These are phyloP conservation scores for Pristionchus maxplancki DNA, from an alignment of 2,888 invertebrate genomes.

Conservation along the genomic window DNA sequence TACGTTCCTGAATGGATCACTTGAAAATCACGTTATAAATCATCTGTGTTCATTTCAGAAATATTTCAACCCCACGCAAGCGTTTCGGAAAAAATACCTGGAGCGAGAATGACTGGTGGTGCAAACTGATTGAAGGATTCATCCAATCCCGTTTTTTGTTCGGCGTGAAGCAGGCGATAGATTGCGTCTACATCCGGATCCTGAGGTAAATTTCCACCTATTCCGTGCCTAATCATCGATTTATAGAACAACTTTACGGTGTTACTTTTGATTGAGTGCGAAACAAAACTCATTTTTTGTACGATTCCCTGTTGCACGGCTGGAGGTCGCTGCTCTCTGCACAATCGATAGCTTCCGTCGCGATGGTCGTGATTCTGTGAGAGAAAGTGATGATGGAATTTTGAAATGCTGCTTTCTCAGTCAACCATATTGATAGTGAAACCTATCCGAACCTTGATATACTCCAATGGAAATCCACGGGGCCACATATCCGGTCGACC, in stretches of 20 bases:
- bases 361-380: neutral
- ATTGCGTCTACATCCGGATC: conserved; percentile 55
- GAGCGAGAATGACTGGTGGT: conserved; percentile 58
- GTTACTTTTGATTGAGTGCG: neutral
- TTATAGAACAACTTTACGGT: neutral
- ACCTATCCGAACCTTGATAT: neutral
- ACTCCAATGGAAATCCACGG: conserved; percentile 62
- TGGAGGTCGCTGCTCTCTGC: conserved; percentile 56
- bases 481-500: conserved; percentile 62
- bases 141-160: conserved; percentile 54
- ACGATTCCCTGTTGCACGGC: conserved; percentile 66
- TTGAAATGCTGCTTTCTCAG: no score
- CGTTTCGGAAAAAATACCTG: conserved; percentile 35
- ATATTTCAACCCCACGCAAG: no score
- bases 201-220: neutral
- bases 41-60: no score
- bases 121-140: conserved; percentile 59
- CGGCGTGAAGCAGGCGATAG: conserved; percentile 59
- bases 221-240: neutral
- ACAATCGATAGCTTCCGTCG: conserved; percentile 47
- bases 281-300: conserved; percentile 50
- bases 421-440: no score
- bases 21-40: no score
- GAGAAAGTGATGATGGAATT: no score
- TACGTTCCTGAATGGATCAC: conserved; percentile 47